phyloP scores from a whole-genome alignment of 2,888 invertebrate species.

The Andrena fulva region DNA sequence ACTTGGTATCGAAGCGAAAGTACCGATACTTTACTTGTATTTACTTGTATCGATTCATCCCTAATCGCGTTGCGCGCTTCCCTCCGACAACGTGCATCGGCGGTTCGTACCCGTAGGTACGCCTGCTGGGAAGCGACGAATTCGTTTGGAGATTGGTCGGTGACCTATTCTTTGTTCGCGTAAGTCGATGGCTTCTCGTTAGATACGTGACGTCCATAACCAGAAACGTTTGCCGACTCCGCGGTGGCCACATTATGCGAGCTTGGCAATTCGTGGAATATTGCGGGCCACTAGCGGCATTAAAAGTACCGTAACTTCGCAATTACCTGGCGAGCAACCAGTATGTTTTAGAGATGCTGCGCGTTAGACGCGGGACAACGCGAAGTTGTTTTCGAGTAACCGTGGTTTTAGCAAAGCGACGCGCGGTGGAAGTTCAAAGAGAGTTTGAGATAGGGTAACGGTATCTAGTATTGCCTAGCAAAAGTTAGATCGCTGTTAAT shows the following conservation, averaged over 20 bases:
- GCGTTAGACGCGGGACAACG: slow-evolving; percentile 17
- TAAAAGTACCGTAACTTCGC: slow-evolving; percentile 51
- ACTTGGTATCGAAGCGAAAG: no score
- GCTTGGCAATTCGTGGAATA: slow-evolving; percentile 46
- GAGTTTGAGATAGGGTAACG: no score
- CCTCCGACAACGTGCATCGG: not conserved
- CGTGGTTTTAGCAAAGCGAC: not conserved
- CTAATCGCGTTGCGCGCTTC: not conserved
- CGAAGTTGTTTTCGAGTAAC: not conserved
- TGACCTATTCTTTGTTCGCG: slow-evolving; percentile 27
- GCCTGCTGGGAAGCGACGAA: not conserved
- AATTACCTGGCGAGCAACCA: slow-evolving; percentile 25
- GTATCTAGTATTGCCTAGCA: no score
- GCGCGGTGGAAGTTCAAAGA: no score
- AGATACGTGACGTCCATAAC: slow-evolving; percentile 51
- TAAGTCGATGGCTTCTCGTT: slow-evolving; percentile 34
- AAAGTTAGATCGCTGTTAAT: no score
- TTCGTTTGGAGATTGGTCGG: slow-evolving; percentile 9
- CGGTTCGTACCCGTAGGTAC: not conserved
- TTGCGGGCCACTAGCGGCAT: slow-evolving; percentile 6
- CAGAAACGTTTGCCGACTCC: slow-evolving; percentile 20
- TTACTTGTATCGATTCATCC: no score
- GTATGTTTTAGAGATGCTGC: slow-evolving; percentile 6
- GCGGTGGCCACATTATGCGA: slow-evolving; percentile 8
- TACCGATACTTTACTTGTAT: no score